These are phyloP conservation scores for Bolborhynchus lineola DNA, from an alignment of 2,113 vertebrate genomes.

Conservation along the genomic window DNA sequence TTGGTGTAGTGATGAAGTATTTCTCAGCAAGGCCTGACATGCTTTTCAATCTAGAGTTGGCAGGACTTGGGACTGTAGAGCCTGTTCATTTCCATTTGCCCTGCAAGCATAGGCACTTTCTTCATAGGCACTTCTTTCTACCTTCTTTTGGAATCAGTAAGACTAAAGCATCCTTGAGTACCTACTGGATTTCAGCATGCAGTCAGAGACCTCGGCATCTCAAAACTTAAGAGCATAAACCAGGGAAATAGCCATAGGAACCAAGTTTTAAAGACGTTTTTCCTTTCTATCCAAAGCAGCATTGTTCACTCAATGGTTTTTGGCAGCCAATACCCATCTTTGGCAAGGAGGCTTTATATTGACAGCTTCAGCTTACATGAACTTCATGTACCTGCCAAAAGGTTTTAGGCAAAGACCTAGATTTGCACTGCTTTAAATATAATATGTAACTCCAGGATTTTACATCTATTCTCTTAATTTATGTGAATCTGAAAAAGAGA, in stretches of 20 bases:
- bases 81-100: not conserved
- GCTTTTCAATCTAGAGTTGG: not conserved
- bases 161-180: not conserved
- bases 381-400: constrained; percentile 42
- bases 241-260: not conserved
- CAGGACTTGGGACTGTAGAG: not conserved
- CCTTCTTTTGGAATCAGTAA: not conserved
- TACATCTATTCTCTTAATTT: not conserved
- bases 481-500: not conserved
- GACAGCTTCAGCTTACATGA: constrained; percentile 38
- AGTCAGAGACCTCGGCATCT: not conserved
- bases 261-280: not conserved
- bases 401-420: constrained; percentile 30
- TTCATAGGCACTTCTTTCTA: not conserved
- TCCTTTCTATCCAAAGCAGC: not conserved
- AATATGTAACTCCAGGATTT: not conserved
- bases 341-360: not conserved
- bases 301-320: not conserved
- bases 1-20: not conserved
- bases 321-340: not conserved
- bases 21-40: not conserved
- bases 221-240: not conserved
- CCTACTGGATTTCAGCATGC: not conserved
- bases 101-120: not conserved
- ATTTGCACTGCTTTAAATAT: constrained; percentile 37